Evolutionary conservation across 2,113 vertebrate genomes (phyloP), one percentile per base, ranked within the genome.

Genomic region (Sceloporus tristichus): DNA sequence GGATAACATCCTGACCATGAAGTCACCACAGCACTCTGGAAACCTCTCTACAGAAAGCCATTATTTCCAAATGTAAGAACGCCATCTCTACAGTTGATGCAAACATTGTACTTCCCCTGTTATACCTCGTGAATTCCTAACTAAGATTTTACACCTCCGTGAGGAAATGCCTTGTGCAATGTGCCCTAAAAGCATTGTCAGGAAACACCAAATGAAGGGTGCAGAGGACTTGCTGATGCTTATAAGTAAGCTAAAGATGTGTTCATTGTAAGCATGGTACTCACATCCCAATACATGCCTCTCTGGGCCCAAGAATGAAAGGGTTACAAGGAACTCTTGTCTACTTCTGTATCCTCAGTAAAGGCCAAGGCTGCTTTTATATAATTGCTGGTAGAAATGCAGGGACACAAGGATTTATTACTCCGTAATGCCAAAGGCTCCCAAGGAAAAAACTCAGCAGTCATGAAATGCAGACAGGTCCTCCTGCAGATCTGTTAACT

Each of bases 301-400:
- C 62, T 88, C 70, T 10, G 3, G 4, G 0, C 1, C 1, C 79
- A 81, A 84, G 79, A 29, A 5, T 56, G 9, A 29, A 53, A 80
- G 59, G 21, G 1, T 25, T 82, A 1, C 0, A 81, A 86, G 0
- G 0, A 68, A 62, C 73, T 34, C 0, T 0, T 0, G 9, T 0
- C 21, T 11, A n/a, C 76, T 66, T 59, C 16, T 3, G 8, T 88
- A 70, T 0, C 73, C 87, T 90, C 89, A 88, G 93, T 91, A 91
- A 66, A 87, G 90, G 84, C 79, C 82, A 48, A 23, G 65, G 48
- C 53, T 86, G 65, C 56, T 59, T 74, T 78, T 70, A 82, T 85
- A 66, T 80, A 80, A 80, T 18, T 71, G 78, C 66, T 21, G 34
- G 74, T 87, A 81, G 81, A 53, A 81, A 79, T 79, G 48, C 78